Evolutionary conservation across 35 echinoderm and acorn worm genomes (phyloP), one percentile per base, ranked within the genome.

Genomic region (Acanthaster planci): DNA sequence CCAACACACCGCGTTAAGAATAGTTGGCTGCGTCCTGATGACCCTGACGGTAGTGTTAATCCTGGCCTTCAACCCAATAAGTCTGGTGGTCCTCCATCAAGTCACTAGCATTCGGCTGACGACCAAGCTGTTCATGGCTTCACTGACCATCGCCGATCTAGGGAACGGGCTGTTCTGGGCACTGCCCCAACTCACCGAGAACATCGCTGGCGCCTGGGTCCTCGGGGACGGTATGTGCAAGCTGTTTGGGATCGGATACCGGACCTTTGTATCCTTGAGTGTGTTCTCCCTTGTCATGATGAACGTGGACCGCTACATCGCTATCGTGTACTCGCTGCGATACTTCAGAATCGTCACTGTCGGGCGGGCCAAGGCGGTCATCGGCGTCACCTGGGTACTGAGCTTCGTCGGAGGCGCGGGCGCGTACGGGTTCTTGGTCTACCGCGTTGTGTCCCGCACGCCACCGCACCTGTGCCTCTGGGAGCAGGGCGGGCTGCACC

Each of bases 241-340:
- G 30, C 16, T 67, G n/a, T 67, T 19, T 8, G 59, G 59, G 1
- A n/a, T 31, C 59, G 59, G 21, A 14, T 27, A 67, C n/a, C 21
- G 30, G 8, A 27, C 59, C n/a, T 67, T 67, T n/a, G 21, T 67
- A 14, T 67, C 21, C 14, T 8, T 31, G n/a, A 67, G 59, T 67
- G 59, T 67, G 16, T 67, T 67, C 3, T n/a, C 59, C n/a, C 30
- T 67, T 8, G n/a, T 67, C 30, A 8, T 67, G 19, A 15, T 67
- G 30, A 67, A n/a, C 21, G 9, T 67, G 16, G 59, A 67, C 30
- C 59, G 59, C n/a, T 67, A 67, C 59, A n/a, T 67, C 59, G 59
- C 59, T 14, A 67, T 67, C 21, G n/a, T n/a, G 21, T 67, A 27
- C 59, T 67, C 59, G 23, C 59, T 67, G 59, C 21, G 23, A 67